Base-by-base conservation (phyloP, 1,140 invertebrate genomes). In the Lasaia peninsularis region DNA sequence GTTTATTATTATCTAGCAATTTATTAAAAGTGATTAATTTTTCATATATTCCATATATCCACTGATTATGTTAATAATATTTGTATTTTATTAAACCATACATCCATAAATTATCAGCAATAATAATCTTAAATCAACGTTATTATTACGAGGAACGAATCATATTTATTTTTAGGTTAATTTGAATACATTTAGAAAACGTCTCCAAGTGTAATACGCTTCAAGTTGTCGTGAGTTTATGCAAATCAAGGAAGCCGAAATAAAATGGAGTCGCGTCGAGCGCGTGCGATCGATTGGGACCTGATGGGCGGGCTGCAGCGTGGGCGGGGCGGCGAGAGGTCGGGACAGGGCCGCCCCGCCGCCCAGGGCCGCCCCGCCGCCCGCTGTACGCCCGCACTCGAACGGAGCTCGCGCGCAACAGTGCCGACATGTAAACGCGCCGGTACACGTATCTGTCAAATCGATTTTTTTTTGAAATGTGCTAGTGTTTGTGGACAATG, bases 231-330 rank as follows among this genome's bases (percentile, higher is more conserved):
- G 69, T 71, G 73, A 84, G 73, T 82, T 82, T 81, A 86, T 86
- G 81, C 81, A 86, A 88, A 88, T 88, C 76, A 67, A 68, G 67
- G 70, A 60, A 77, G 73, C 75, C 78, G 74, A 84, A 86, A 86
- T 88, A 88, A 88, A 88, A 88, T 88, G 85, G 82, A 86, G 82
- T 83, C 80, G 44, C 20, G 40, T 18, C 40, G 40, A 40, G 78
- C 78, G 77, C 78, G 75, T 80, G 75, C 80, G 82, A 86, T 86
- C 80, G 78, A 84, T 81, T 54, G 66, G 76, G 77, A 78, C 78
- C 76, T 82, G 78, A 79, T 71, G 75, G 79, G 80, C 80, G 78
- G 77, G 71, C 68, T 70, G 48, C 56, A 49, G 65, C 59, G 75
- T 74, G 74, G 81, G 80, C 80, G 75, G 78, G 71, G 63, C 64